phyloP scores from a whole-genome alignment of 2,113 vertebrate genomes.

The Cyanistes caeruleus region DNA sequence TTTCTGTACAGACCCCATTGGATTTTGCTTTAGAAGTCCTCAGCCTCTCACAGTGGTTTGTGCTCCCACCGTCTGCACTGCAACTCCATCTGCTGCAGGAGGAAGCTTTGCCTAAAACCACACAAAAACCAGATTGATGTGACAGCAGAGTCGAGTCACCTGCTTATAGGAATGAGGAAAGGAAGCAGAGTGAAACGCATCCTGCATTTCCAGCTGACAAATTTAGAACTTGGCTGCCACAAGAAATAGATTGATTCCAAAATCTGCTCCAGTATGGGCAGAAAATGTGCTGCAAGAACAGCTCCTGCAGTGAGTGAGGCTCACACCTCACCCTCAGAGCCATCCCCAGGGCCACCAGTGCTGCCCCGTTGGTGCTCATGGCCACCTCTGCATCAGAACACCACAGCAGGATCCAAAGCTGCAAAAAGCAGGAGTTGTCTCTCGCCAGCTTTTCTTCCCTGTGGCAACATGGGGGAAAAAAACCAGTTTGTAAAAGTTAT shows the following conservation, averaged over 20 bases:
- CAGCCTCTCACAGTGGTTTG: neutral
- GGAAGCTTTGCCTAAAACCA: neutral
- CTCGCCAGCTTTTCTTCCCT: neutral
- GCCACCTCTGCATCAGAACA: neutral
- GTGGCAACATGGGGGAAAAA: neutral
- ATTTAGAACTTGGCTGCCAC: neutral
- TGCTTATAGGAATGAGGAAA: neutral
- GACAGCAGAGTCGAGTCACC: neutral
- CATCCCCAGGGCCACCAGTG: neutral
- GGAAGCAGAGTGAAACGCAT: neutral
- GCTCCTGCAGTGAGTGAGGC: neutral
- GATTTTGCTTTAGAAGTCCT: neutral
- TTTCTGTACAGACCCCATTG: neutral
- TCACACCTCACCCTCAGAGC: neutral
- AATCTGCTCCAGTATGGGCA: neutral
- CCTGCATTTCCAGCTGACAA: neutral
- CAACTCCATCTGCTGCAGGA: neutral
- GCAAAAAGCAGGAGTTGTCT: neutral
- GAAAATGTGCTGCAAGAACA: neutral
- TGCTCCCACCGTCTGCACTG: neutral
- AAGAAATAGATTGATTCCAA: neutral
- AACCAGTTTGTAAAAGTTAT: neutral
- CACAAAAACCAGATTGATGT: neutral
- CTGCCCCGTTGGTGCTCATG: rapidly evolving
- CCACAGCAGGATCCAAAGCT: rapidly evolving